Evolutionary conservation across 2,797 vertebrate species (phyloP).

Genomic region (Rallus crepitans): DNA sequence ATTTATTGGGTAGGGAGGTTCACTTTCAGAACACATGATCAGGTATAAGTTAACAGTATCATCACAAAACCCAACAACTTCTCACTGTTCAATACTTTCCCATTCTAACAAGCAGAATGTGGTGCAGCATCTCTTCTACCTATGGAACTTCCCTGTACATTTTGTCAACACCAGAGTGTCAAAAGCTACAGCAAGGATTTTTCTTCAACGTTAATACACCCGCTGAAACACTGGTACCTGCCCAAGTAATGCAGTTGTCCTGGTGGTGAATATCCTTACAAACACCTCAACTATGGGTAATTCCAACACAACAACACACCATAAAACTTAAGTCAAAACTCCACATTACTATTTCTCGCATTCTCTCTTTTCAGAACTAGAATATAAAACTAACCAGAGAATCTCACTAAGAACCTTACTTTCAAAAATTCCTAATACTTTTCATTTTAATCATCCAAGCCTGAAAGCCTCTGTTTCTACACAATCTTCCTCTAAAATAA

Average conservation of each 20-base stretch:
- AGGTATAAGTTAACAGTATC: not conserved
- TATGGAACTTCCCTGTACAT: not conserved
- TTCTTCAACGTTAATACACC: not conserved
- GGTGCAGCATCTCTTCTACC: not conserved
- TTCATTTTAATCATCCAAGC: not conserved
- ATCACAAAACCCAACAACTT: not conserved
- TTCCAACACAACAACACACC: not conserved
- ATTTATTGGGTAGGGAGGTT: not conserved
- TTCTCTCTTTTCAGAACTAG: not conserved
- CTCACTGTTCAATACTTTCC: not conserved
- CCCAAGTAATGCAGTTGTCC: not conserved
- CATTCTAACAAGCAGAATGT: not conserved
- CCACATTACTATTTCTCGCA: not conserved
- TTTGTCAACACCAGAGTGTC: not conserved
- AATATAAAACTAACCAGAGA: not conserved
- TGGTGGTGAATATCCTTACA: not conserved
- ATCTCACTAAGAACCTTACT: not conserved
- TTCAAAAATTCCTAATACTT: not conserved
- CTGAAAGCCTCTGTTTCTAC: not conserved
- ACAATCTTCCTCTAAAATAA: not conserved
- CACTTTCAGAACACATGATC: not conserved
- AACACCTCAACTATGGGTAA: not conserved
- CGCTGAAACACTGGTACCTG: not conserved
- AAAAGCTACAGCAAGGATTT: not conserved
- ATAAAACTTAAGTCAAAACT: not conserved